Evolutionary conservation across 2,113 vertebrate genomes (phyloP), one percentile per base, ranked within the genome.

Genomic region (Pionites leucogaster): DNA sequence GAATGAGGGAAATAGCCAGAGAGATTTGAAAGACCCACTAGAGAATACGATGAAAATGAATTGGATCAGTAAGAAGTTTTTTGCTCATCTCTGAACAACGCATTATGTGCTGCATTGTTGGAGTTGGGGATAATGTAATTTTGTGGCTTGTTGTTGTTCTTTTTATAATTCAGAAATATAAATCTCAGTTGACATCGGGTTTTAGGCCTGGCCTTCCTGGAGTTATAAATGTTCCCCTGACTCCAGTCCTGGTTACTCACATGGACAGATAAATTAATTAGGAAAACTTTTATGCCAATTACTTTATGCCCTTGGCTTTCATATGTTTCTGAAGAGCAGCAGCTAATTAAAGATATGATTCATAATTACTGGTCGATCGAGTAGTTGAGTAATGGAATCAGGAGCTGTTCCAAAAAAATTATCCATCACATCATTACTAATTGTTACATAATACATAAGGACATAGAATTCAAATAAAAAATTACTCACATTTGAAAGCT

Each of bases 261-360:
- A 98, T 78, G 97, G 98, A 98, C 98, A 99, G 98, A 99, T 98
- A 99, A 98, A 99, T 99, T 99, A 99, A 99, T 99, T 99, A 98
- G 98, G 98, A 98, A 98, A 98, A 98, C 98, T 98, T 98, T 98
- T 98, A 98, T 99, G 98, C 98, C 98, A 99, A 99, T 99, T 99
- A 99, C 98, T 98, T 98, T 98, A 98, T 99, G 98, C 98, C 98
- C 98, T 98, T 98, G 98, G 98, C 99, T 98, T 98, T 98, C 98
- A 97, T 98, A 98, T 98, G 98, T 98, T 98, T 98, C 98, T 98
- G 98, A 98, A 98, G 98, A 98, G 98, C 97, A 78, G 97, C 97
- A 98, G 98, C 98, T 98, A 99, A 99, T 99, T 99, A 98, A 98
- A 98, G 98, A 98, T 98, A 98, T 98, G 98, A 98, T 98, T 99